phyloP scores from a whole-genome alignment of 2,797 vertebrate genomes.

The Microctenopoma steveboyesi region DNA sequence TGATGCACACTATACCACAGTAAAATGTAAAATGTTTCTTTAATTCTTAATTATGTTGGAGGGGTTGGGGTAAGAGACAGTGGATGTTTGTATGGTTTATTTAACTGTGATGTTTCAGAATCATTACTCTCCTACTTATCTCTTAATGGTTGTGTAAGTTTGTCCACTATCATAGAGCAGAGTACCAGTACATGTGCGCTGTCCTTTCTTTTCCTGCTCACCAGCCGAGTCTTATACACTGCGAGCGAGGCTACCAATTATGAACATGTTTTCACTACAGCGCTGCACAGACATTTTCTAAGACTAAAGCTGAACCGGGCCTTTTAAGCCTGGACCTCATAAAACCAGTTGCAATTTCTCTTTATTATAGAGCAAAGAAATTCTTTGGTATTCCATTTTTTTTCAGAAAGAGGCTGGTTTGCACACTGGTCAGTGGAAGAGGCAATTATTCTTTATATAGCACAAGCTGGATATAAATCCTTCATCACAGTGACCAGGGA shows the following conservation, averaged over 20 bases:
- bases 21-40: too few species aligned
- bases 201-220: not conserved
- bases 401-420: not conserved
- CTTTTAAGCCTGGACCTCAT: not conserved
- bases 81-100: too few species aligned
- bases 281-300: not conserved
- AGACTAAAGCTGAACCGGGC: not conserved
- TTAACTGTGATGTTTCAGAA: too few species aligned
- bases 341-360: conserved; percentile 2
- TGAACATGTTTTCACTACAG: not conserved
- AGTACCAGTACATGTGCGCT: not conserved
- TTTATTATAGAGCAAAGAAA: conserved; percentile 14
- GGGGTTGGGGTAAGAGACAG: too few species aligned
- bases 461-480: conserved; percentile 28
- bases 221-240: not conserved
- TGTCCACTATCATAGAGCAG: not conserved
- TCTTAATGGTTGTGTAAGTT: not conserved
- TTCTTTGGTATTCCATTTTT: not conserved
- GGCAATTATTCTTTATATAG: conserved; percentile 49
- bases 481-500: conserved; percentile 35
- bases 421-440: conserved; percentile 13
- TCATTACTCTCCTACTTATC: not conserved
- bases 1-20: too few species aligned
- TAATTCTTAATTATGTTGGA: too few species aligned
- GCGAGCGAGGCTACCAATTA: not conserved